These are phyloP conservation scores for Odocoileus virginianus DNA, from an alignment of 2,113 vertebrate genomes.

Conservation along the genomic window DNA sequence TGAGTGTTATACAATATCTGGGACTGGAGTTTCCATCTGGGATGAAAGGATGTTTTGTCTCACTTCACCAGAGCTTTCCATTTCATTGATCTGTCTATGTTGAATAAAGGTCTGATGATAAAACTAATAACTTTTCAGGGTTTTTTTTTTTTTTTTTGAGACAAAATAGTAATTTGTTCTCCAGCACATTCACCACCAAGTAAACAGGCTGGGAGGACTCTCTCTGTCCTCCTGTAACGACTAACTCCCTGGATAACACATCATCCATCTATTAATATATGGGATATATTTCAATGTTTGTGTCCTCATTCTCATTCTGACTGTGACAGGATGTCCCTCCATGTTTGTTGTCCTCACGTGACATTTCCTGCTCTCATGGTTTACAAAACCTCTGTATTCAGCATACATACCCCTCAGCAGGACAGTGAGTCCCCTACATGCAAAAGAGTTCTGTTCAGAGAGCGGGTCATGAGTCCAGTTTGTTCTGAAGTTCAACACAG, in stretches of 20 bases:
- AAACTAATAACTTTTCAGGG: background rate
- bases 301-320: background rate
- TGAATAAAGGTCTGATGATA: background rate
- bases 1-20: constrained; percentile 18
- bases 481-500: background rate
- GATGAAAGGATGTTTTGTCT: background rate
- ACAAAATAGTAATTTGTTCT: constrained; percentile 2
- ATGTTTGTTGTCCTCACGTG: background rate
- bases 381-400: background rate
- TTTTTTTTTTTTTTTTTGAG: background rate
- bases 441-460: background rate
- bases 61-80: background rate
- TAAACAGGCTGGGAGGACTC: background rate
- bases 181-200: background rate
- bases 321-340: background rate
- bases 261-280: background rate
- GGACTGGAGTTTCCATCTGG: background rate
- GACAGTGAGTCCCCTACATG: background rate
- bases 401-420: background rate
- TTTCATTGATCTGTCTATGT: background rate
- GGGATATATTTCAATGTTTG: background rate
- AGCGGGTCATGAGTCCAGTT: rapidly evolving
- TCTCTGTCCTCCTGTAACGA: background rate
- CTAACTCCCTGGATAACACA: background rate
- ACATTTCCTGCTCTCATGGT: background rate